Percentiles rank a stretch among this genome's conserved stretches.
phyloP scores from a whole-genome alignment of 1,140 invertebrate genomes.

The Bradynema listronoti region DNA sequence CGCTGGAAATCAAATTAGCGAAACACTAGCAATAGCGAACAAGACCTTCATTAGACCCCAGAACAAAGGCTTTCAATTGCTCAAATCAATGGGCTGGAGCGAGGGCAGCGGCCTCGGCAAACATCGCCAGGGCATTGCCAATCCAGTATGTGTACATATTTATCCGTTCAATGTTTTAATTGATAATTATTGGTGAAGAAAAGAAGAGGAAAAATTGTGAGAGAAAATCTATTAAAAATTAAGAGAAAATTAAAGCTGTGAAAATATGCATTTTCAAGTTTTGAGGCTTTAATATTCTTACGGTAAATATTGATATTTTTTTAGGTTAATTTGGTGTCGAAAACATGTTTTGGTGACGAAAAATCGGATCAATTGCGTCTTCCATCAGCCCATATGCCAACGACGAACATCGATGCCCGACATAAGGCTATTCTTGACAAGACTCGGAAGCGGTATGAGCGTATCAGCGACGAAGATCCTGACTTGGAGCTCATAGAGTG shows the following conservation, averaged over 20 bases:
- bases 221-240: neutral
- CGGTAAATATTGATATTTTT: neutral
- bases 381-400: conserved; percentile 2
- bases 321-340: conserved; percentile 9
- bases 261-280: neutral
- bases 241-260: too few species aligned
- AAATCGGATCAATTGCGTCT: conserved; percentile 6
- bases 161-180: neutral
- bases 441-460: conserved; percentile 7
- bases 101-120: conserved; percentile 30
- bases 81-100: conserved; percentile 30
- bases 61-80: conserved; percentile 20
- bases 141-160: conserved; percentile 10
- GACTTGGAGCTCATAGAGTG: too few species aligned
- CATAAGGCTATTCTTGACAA: conserved; percentile 9
- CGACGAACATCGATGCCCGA: neutral
- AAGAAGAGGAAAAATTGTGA: conserved; percentile 1
- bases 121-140: conserved; percentile 21
- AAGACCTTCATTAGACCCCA: neutral
- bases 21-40: neutral
- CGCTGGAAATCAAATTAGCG: neutral
- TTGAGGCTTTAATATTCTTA: neutral
- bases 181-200: neutral
- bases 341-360: neutral
- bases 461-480: too few species aligned